Base-by-base conservation (phyloP, 2,113 vertebrate genomes). In the Poicephalus meyeri region DNA sequence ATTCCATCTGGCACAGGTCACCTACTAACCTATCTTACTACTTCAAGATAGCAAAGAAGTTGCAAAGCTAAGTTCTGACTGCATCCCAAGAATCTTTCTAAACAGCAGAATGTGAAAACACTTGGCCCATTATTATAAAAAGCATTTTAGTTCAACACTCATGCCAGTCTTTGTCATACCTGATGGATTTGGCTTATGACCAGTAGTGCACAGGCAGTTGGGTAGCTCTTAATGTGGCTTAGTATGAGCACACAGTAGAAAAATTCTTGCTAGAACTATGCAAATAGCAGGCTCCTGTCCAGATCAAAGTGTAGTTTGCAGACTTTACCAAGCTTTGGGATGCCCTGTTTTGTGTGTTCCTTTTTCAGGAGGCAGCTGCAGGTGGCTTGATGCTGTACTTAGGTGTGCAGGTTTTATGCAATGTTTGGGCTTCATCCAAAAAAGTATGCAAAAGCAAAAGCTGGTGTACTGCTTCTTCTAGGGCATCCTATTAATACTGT, bases 281-380 rank as follows among this genome's bases (percentile, higher is more conserved):
- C 18, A 66, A 37, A 58, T n/a, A 2, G 12, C 41, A 63, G 10
- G 4, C 2, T 76, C 2, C 29, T 37, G 7, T 33, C 20, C 56
- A 76, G 44, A 50, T 41, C 13, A 1, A 70, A 5, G 1, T 6
- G 2, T 1, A 0, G 55, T 83, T 77, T 69, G 8, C 17, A 55
- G 47, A 31, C 17, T 80, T 80, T 71, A 80, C 4, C 20, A 52
- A 47, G 10, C 10, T 83, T n/a, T 60, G 72, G 20, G 4, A 20
- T 35, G 2, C 20, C 4, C 6, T 42, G 6, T 31, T 33, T 65
- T 7, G 10, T 82, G 13, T 55, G 5, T 13, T 77, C 7, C 16
- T 90, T 82, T 82, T 71, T 82, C 47, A 80, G 58, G 8, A 86
- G 14, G 25, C 35, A 72, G 13, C 5, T 72, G 42, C 24, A 55